Percentiles rank a stretch among this genome's conserved stretches.
Evolutionary conservation across 2,113 vertebrate species (phyloP).

Genomic region (Ailuropoda melanoleuca): DNA sequence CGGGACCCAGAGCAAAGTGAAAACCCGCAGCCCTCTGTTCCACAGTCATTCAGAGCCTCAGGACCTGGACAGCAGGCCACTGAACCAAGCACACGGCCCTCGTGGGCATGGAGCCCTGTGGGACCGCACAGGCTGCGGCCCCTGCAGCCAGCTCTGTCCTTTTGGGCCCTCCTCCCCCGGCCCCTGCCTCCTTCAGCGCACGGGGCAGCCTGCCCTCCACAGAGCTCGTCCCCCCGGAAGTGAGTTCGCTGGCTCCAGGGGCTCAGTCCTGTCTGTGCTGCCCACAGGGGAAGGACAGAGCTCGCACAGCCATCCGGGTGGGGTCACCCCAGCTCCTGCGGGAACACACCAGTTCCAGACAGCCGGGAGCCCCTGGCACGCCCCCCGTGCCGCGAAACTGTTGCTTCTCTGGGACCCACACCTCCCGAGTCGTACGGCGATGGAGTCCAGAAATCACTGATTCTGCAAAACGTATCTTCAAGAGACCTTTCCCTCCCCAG

Average conservation of each 20-base stretch:
- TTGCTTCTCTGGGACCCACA: background rate
- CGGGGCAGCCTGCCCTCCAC: background rate
- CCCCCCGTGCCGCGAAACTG: background rate
- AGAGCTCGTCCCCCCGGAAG: background rate
- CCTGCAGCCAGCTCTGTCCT: no score
- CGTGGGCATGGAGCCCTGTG: no score
- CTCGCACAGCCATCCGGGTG: background rate
- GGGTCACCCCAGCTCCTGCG: background rate
- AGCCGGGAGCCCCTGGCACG: background rate
- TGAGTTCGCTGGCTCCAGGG: no score
- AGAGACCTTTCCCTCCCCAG: background rate
- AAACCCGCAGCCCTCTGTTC: background rate
- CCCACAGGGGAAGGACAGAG: accelerated
- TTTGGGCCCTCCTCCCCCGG: no score
- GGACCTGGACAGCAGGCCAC: background rate
- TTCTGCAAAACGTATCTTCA: background rate
- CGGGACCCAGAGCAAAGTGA: background rate
- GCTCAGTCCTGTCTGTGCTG: background rate
- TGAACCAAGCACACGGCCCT: background rate
- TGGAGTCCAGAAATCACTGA: background rate
- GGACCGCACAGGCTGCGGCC: background rate
- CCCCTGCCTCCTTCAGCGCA: background rate
- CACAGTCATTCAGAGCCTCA: background rate
- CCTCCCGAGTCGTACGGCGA: background rate
- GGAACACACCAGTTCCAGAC: background rate